These are phyloP conservation scores for Hecatera dysodea DNA, from an alignment of 2,888 invertebrate genomes.

Conservation along the genomic window DNA sequence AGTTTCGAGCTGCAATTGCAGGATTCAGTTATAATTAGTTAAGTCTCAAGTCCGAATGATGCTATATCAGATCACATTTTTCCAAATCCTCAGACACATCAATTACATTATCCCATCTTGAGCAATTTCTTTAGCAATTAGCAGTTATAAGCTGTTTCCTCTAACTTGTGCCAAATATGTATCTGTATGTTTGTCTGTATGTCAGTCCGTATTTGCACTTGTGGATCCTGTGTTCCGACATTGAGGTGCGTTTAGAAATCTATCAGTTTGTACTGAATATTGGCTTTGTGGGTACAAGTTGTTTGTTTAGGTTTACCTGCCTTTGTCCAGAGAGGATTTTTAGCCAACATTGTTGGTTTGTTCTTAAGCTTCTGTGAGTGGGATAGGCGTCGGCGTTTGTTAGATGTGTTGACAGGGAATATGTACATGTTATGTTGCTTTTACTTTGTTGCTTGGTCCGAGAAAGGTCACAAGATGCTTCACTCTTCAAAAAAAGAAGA, in stretches of 20 bases:
- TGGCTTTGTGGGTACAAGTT: constrained; percentile 64
- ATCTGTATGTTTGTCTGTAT: constrained; percentile 48
- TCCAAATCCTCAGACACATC: background rate
- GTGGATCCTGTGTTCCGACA: constrained; percentile 73
- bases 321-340: constrained; percentile 51
- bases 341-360: constrained; percentile 33
- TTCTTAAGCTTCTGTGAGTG: constrained; percentile 44
- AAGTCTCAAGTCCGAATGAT: background rate
- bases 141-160: background rate
- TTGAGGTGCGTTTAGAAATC: constrained; percentile 76
- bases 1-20: background rate
- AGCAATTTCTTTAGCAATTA: background rate
- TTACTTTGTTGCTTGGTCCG: background rate
- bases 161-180: constrained; percentile 32
- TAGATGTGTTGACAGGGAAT: constrained; percentile 13
- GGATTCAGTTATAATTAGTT: background rate
- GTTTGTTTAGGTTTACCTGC: constrained; percentile 57
- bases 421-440: background rate
- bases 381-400: constrained; percentile 30
- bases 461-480: background rate
- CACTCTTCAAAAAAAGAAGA: too few relatives aligned
- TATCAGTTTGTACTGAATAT: constrained; percentile 71
- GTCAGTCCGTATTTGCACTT: constrained; percentile 69
- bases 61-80: background rate
- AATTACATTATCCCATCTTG: background rate